Base-by-base conservation (phyloP, 2,113 vertebrate genomes). In the Gymnorhina tibicen region DNA sequence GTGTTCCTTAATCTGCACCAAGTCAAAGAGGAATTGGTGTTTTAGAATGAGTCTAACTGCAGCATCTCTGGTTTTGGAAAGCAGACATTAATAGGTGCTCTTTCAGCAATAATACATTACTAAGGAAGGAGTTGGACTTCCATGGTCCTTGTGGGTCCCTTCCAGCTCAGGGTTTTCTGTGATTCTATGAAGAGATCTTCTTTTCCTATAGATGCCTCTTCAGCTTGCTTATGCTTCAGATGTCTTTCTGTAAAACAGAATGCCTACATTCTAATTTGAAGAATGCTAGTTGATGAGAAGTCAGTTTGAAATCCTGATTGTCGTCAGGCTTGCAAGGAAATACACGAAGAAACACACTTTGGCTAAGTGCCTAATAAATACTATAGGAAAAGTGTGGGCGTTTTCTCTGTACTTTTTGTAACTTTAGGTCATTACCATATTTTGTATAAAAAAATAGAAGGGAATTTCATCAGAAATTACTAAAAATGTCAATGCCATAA, bases 1-100 rank as follows among this genome's bases (percentile, higher is more conserved):
- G 11, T 63, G 58, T 93, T 97, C 80, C 69, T 90, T 93, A 64
- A 42, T 93, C 77, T 96, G 47, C 72, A 96, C 87, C 83, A 96
- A 96, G 85, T 93, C 87, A 95, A 93, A 97, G 41, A 94, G 78
- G 67, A 95, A 32, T 74, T 68, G 69, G 44, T 93, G 82, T 91
- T 74, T 80, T 89, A 76, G 50, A 62, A 53, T 83, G 91, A 94
- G 78, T 91, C 83, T 94, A 83, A n/a, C 59, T 69, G 76, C 55
- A 83, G 5, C 37, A 78, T 89, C 73, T 86, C 42, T 85, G 15
- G 60, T 92, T 95, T 73, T 85, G 91, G 59, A 95, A 96, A 84
- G 55, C 73, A 91, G 78, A 56, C 18, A 33, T 37, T 82, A 92
- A 73, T 87, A 85, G 78, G 67, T 94, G 32, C 70, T 68, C 44